Evolutionary conservation across 2,113 vertebrate genomes (phyloP), one percentile per base, ranked within the genome.

Genomic region (Chloropsis hardwickii): DNA sequence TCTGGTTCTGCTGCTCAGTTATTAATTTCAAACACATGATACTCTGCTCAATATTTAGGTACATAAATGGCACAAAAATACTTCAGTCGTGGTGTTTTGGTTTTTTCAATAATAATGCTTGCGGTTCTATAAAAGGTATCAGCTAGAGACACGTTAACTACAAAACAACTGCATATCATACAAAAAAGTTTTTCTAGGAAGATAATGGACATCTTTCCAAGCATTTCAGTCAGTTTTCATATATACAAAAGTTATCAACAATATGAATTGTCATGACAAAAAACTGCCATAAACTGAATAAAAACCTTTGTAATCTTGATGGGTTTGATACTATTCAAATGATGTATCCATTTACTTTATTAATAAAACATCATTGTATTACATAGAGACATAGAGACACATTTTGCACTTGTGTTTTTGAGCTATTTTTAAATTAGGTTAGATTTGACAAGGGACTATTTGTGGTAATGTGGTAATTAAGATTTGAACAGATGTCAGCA

Each of bases 401-500:
- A 92, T 95, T 97, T 86, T 95, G 95, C 92, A 94, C 51, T 95
- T 96, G 96, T 94, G 80, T 94, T 96, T 96, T 96, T 97, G 69
- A 96, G 96, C 77, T 97, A 95, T 92, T 97, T 92, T 97, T 93
- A 92, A 96, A 95, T 95, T 90, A 88, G 76, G 77, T 80, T 91
- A 95, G 89, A 96, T 97, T 91, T 97, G 95, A 96, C 94, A 95
- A 92, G 97, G 95, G 97, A 97, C 93, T 95, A 94, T 95, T 97
- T 97, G 95, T 96, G 82, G 94, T 96, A 98, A 98, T 97, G 96
- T 87, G 88, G 96, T 96, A 97, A 98, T 98, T 98, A 98, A 98
- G 96, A 91, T 96, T 94, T 94, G 92, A 97, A 95, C 98, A 98
- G 97, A 98, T 98, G 97, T 98, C 97, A 98, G 97, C 94, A 94